Evolutionary conservation across 2,888 invertebrate genomes (phyloP).

Genomic region (Tupiocoris notatus): DNA sequence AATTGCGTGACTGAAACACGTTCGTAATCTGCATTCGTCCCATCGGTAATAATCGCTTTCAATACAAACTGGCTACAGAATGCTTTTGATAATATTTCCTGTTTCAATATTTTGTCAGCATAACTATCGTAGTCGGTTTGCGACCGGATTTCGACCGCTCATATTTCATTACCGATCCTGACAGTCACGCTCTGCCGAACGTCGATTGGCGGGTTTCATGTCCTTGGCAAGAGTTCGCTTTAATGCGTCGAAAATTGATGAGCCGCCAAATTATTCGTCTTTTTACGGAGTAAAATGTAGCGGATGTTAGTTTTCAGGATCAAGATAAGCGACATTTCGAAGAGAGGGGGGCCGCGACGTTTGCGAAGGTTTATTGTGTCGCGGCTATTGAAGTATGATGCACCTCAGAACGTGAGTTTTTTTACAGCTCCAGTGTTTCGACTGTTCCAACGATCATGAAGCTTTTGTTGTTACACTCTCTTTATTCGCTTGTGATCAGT

Average conservation of each 20-base stretch:
- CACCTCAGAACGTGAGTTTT: not conserved
- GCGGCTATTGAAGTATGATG: not conserved
- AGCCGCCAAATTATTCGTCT: not conserved
- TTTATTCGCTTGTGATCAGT: not conserved
- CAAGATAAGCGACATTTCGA: not conserved
- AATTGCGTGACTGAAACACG: too few relatives aligned
- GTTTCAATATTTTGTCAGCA: too few relatives aligned
- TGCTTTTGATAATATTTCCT: too few relatives aligned
- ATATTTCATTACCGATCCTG: not conserved
- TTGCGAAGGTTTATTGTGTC: not conserved
- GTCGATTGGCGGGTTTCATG: not conserved
- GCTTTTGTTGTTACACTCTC: not conserved
- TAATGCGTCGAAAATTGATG: not conserved
- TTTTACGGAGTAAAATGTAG: not conserved
- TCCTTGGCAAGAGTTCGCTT: not conserved
- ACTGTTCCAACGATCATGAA: not conserved
- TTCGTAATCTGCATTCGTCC: too few relatives aligned
- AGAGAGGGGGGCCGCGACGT: too few relatives aligned
- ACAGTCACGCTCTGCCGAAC: not conserved
- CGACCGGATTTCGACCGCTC: not conserved
- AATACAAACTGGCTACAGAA: too few relatives aligned
- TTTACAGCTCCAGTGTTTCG: not conserved
- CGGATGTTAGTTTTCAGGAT: not conserved
- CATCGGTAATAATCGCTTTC: too few relatives aligned
- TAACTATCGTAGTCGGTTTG: too few relatives aligned